Percentiles rank a stretch among this genome's conserved stretches.
Evolutionary conservation across 2,113 vertebrate species (phyloP).

Genomic region (Panthera tigris): DNA sequence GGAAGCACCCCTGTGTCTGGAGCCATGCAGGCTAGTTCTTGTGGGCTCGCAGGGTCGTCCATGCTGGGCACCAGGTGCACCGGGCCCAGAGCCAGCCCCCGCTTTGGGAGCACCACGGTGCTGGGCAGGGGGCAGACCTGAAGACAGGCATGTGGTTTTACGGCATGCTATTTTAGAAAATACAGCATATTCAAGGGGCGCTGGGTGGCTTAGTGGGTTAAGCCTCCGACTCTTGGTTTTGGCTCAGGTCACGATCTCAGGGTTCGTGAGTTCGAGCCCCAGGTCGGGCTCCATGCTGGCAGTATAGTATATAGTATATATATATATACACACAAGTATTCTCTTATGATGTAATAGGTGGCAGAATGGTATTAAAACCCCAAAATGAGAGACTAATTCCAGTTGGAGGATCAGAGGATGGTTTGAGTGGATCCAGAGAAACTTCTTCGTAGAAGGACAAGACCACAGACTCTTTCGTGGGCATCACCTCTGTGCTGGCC

Average conservation of each 20-base stretch:
- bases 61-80: not conserved
- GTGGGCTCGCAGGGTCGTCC: not conserved
- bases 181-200: not conserved
- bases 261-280: too few species aligned
- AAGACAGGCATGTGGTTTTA: not conserved
- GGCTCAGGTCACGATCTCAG: too few species aligned
- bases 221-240: too few species aligned
- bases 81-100: not conserved
- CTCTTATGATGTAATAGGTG: not conserved
- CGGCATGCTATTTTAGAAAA: not conserved
- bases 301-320: too few species aligned
- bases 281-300: too few species aligned
- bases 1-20: not conserved
- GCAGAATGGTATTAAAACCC: not conserved
- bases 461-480: not conserved
- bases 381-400: not conserved
- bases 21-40: not conserved
- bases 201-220: too few species aligned
- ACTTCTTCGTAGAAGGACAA: not conserved
- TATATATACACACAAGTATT: not conserved
- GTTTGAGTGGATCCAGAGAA: not conserved
- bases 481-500: not conserved
- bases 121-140: not conserved
- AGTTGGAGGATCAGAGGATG: fast-evolving
- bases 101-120: not conserved